These are phyloP conservation scores for Saguinus midas DNA, from an alignment of 2,113 vertebrate species.

Conservation along the genomic window DNA sequence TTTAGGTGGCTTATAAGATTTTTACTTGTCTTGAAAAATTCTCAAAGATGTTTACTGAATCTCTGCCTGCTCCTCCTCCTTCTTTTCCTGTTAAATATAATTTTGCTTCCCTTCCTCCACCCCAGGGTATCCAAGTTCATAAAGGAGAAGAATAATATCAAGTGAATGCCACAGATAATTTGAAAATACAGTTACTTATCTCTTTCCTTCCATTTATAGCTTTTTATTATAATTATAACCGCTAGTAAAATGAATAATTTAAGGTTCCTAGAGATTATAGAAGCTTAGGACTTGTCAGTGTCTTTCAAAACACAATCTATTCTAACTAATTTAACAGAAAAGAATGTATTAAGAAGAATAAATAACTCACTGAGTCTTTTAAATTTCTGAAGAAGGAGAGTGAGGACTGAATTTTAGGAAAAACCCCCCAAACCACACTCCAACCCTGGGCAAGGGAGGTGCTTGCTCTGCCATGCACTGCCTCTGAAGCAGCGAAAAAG, in stretches of 20 bases:
- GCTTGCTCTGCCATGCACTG: fast-evolving
- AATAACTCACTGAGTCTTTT: not conserved
- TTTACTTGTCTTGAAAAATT: not conserved
- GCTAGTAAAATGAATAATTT: not conserved
- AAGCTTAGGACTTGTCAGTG: not conserved
- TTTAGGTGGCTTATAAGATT: not conserved
- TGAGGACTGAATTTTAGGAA: not conserved
- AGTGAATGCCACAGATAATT: not conserved
- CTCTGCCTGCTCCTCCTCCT: not conserved
- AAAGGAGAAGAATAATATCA: not conserved
- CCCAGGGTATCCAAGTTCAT: not conserved
- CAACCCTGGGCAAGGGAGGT: not conserved
- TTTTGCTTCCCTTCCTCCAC: not conserved
- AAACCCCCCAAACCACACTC: not conserved
- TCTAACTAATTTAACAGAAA: not conserved
- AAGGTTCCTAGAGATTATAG: not conserved
- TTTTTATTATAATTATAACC: not conserved
- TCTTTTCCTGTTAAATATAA: not conserved
- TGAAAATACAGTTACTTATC: not conserved
- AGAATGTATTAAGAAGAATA: not conserved
- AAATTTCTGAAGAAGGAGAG: not conserved
- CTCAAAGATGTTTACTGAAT: not conserved
- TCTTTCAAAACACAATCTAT: not conserved
- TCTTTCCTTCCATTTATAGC: not conserved
- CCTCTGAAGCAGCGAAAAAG: not conserved